phyloP scores from a whole-genome alignment of 35 echinoderm and acorn worm genomes.

The Holothuria glaberrima region DNA sequence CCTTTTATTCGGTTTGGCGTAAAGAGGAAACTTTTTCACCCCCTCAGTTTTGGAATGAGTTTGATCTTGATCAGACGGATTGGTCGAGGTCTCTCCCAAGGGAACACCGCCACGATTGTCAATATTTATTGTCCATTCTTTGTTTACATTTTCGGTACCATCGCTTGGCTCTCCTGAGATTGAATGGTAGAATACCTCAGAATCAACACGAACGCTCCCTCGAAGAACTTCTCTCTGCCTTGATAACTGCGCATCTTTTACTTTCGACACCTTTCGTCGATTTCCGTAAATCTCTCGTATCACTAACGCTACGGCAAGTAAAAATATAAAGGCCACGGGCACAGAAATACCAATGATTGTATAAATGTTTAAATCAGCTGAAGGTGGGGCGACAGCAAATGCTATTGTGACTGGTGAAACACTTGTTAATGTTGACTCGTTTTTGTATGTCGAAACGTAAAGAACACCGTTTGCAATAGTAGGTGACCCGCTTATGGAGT shows the following conservation, averaged over 20 bases:
- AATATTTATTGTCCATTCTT: constrained; percentile 11
- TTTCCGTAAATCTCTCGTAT: too few relatives aligned
- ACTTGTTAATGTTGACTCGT: too few relatives aligned
- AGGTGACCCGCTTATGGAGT: background rate
- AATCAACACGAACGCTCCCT: background rate
- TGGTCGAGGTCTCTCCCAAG: background rate
- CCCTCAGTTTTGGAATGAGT: background rate
- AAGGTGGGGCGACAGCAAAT: too few relatives aligned
- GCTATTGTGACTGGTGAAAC: too few relatives aligned
- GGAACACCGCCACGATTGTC: background rate
- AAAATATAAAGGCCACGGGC: too few relatives aligned
- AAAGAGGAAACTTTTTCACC: constrained; percentile 8
- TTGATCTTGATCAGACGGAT: background rate
- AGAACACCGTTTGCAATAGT: background rate
- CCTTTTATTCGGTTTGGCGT: constrained; percentile 32
- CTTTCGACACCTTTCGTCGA: too few relatives aligned
- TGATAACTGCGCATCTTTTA: background rate
- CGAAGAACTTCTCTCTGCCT: constrained; percentile 12
- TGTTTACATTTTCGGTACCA: background rate
- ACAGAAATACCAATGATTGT: too few relatives aligned
- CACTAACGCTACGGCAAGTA: too few relatives aligned
- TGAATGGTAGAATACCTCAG: background rate
- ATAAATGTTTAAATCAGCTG: too few relatives aligned
- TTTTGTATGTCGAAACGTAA: background rate
- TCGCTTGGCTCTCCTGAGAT: background rate